Conservation (phyloP, 2,888 invertebrate genomes). For the Calameuta idolon region DNA sequence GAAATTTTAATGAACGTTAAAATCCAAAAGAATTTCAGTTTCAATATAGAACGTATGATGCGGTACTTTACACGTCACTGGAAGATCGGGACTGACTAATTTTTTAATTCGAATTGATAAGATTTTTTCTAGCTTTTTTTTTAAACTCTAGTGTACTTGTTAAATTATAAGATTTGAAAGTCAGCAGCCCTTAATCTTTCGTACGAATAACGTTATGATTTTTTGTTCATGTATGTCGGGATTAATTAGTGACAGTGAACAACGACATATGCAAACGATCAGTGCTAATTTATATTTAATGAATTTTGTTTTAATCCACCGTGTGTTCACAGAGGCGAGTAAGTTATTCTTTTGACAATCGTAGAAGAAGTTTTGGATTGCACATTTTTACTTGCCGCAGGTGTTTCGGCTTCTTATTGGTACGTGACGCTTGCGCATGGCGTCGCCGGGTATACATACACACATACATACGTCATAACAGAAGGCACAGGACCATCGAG, state of each 20-base stretch:
- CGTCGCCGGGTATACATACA: neutral
- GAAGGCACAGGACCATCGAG: neutral
- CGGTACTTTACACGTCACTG: neutral
- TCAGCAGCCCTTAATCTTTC: too few species aligned
- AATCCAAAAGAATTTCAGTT: neutral
- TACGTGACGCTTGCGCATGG: neutral
- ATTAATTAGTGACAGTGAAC: neutral
- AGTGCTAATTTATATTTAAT: neutral
- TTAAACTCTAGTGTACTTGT: too few species aligned
- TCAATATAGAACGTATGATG: neutral
- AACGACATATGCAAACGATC: neutral
- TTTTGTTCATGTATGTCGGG: too few species aligned
- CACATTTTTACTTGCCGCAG: neutral
- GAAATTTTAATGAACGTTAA: neutral
- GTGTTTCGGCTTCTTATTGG: neutral
- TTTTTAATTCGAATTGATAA: too few species aligned
- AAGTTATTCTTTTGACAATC: neutral
- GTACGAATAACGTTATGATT: too few species aligned
- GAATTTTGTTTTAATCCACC: neutral
- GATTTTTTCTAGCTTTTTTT: too few species aligned
- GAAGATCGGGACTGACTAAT: too few species aligned
- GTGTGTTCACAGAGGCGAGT: neutral
- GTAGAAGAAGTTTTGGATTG: neutral
- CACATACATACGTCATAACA: neutral
- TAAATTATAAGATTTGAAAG: too few species aligned